Evolutionary conservation across 2,888 invertebrate genomes (phyloP), one percentile per base, ranked within the genome.

Genomic region (Protonemura montana): DNA sequence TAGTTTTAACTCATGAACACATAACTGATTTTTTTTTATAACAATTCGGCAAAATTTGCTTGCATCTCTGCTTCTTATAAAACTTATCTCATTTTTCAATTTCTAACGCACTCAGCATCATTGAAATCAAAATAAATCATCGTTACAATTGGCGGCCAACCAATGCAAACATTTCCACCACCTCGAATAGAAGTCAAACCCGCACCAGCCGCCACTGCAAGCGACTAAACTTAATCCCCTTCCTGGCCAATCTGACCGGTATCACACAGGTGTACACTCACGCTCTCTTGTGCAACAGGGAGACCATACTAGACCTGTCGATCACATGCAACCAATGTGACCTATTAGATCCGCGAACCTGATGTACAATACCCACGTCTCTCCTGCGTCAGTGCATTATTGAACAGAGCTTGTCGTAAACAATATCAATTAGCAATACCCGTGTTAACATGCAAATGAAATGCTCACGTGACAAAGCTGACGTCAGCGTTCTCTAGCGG

Each of bases 341-440:
- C 83, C 84, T 76, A 76, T 76, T 84, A 84, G 84, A 84, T 59
- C 16, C 59, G 2, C 13, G 59, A 13, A 10, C 1, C 59, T 59
- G 21, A 59, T 59, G 21, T 59, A 59, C 59, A 10, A 35, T 6
- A 10, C 35, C 35, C 29, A 13, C 41, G 83, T 59, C 59, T 59
- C 13, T 13, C 13, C 59, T 83, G 25, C 59, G n/a, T 3, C 10
- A 29, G n/a, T 28, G 13, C 28, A 30, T 81, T 30, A 81, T 27
- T 28, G 28, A 81, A 81, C 81, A 81, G 81, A 29, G 29, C 28
- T 29, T 13, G 29, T 81, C 28, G 28, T 28, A 81, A 27, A 81
- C 28, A 81, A 81, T 81, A 81, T 81, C 81, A 81, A 81, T 81
- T 81, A 84, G 28, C 84, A 26, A 21, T 27, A 59, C 59, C 59